phyloP scores from a whole-genome alignment of 2,797 vertebrate species.

The Manis javanica region DNA sequence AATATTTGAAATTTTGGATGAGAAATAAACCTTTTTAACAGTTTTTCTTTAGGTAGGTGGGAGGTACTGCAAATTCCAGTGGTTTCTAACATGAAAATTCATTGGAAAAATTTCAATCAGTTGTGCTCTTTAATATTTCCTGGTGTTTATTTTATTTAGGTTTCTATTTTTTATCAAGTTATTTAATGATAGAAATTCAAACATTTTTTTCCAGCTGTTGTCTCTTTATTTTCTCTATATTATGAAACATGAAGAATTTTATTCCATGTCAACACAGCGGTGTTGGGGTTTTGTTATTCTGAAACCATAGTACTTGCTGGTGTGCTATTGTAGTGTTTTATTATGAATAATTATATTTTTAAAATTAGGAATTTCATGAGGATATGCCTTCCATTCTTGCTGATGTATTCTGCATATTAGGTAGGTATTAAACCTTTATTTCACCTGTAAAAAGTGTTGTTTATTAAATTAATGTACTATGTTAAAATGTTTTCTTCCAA shows the following conservation, averaged over 20 bases:
- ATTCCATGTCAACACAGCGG: neutral
- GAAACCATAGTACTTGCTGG: neutral
- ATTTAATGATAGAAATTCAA: constrained; percentile 46
- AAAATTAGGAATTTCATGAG: constrained; percentile 93
- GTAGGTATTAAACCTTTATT: constrained; percentile 84
- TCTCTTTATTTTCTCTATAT: constrained; percentile 36
- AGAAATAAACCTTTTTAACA: constrained; percentile 54
- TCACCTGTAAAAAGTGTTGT: neutral
- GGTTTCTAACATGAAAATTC: constrained; percentile 50
- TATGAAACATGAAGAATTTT: constrained; percentile 52
- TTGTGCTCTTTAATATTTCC: constrained; percentile 56
- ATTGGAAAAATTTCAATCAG: constrained; percentile 25
- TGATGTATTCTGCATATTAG: constrained; percentile 98
- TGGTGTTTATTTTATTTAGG: constrained; percentile 35
- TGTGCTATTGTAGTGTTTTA: constrained; percentile 49
- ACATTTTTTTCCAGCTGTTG: neutral
- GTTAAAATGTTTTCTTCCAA: constrained; percentile 51
- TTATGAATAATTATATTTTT: constrained; percentile 68
- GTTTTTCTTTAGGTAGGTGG: constrained; percentile 53
- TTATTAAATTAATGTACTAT: constrained; percentile 48
- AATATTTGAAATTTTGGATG: constrained; percentile 53
- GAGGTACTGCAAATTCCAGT: constrained; percentile 47
- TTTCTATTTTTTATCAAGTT: constrained; percentile 46
- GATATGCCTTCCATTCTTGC: constrained; percentile 98
- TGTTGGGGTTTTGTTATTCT: constrained; percentile 60